Base-by-base conservation (phyloP, 1,140 invertebrate species). In the Thalassaphorura encarpata region DNA sequence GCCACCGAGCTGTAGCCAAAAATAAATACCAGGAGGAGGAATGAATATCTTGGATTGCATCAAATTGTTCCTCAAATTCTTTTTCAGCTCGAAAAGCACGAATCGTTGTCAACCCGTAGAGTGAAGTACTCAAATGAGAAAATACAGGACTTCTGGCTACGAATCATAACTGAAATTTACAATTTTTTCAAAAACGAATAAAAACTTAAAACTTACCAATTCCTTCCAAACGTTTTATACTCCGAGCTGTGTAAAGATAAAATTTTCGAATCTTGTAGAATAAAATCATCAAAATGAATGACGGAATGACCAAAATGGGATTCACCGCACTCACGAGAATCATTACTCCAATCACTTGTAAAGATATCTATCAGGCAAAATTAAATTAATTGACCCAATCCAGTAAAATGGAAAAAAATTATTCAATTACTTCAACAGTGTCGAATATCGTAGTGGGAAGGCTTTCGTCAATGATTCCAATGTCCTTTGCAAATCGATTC, bases 401-500 rank as follows among this genome's bases (percentile, higher is more conserved):
- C 19, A 27, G 52, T 24, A 13, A 47, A 24, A 72, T 66, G 16
- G 77, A 68, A 2, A 72, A 75, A 27, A 78, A 71, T 76, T n/a
- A 24, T 8, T n/a, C 3, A 47, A 56, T 70, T 69, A 76, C 76
- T 69, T 80, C 76, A 1, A 88, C 74, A 49, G 86, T 83, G 68
- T 95, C 90, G 50, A 90, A 75, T 47, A 85, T 77, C 15, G 80
- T 76, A 45, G 76, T 73, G 45, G 92, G 91, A n/a, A 97, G 70
- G 1, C 83, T 67, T 71, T 96, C 91, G 68, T 95, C 92, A 60
- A 93, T 80, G 0, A 82, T 78, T 0, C 86, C 85, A 68, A 86
- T 79, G 60, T 87, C 84, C 70, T 85, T 86, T 1, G 83, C 81
- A 62, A 87, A 87, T 33, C 84, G 69, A 67, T 86, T 87, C 1